Conservation (phyloP, 2,888 invertebrate species). For the Andrena trimmerana region DNA sequence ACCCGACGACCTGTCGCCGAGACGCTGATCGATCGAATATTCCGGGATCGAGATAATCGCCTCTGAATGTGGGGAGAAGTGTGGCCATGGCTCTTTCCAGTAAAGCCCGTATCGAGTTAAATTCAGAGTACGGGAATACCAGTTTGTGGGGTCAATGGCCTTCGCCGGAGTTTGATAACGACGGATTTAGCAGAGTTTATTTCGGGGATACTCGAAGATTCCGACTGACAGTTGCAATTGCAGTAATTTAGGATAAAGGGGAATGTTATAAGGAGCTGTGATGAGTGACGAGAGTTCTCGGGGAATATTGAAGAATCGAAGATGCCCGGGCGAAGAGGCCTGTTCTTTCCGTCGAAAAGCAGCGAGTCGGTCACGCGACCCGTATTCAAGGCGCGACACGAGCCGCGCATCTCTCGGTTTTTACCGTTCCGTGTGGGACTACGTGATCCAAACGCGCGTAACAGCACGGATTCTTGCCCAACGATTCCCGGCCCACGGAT, state of each 20-base stretch:
- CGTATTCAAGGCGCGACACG: slow-evolving; percentile 41
- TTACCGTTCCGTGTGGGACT: slow-evolving; percentile 69
- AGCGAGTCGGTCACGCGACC: slow-evolving; percentile 43
- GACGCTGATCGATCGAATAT: background rate
- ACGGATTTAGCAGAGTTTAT: background rate
- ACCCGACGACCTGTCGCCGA: background rate
- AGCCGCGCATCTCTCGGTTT: slow-evolving; percentile 40
- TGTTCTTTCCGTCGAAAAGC: background rate
- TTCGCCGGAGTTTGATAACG: background rate
- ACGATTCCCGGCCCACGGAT: slow-evolving; percentile 14
- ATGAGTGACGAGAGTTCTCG: background rate
- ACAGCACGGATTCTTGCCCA: slow-evolving; percentile 42
- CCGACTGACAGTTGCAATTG: no score
- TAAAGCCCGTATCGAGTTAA: background rate
- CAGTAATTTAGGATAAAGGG: no score
- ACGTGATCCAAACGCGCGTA: slow-evolving; percentile 63
- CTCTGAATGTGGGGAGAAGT: background rate
- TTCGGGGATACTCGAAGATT: no score
- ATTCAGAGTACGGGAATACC: no score
- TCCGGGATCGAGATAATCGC: background rate
- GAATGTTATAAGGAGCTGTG: no score
- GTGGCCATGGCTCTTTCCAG: background rate
- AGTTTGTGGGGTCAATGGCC: no score
- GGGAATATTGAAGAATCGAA: background rate
- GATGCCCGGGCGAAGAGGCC: background rate